phyloP scores from a whole-genome alignment of 2,888 invertebrate genomes.

The Bimastos eiseni region DNA sequence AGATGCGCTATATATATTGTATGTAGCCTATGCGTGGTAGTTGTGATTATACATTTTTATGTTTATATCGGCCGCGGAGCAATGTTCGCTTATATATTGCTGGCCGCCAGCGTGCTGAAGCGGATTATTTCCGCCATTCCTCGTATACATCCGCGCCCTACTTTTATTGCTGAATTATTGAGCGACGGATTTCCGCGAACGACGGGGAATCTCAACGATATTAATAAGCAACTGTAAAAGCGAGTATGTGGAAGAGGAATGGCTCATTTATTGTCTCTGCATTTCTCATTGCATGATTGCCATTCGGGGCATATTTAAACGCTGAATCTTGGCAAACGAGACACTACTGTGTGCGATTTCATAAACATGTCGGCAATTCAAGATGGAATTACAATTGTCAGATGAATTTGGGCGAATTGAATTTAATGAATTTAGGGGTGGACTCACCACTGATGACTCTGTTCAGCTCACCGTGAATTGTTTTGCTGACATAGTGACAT shows the following conservation, averaged over 20 bases:
- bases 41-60: no score
- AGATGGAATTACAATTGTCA: background rate
- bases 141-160: background rate
- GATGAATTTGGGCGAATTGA: background rate
- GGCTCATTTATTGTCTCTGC: background rate
- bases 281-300: background rate
- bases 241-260: background rate
- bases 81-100: background rate
- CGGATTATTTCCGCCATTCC: background rate
- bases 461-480: no score
- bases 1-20: no score
- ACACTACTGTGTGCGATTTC: background rate
- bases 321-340: background rate
- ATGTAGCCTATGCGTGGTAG: no score
- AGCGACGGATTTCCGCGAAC: background rate
- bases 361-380: background rate
- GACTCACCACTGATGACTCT: no score
- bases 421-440: no score
- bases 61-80: background rate
- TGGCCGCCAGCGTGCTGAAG: background rate
- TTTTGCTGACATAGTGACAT: no score
- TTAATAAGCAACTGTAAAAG: background rate
- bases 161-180: constrained; percentile 9
- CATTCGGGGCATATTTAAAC: background rate
- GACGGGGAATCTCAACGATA: background rate